Percentiles rank a stretch among this genome's conserved stretches.
phyloP scores from a whole-genome alignment of 1,140 invertebrate genomes.

The Bombus affinis region DNA sequence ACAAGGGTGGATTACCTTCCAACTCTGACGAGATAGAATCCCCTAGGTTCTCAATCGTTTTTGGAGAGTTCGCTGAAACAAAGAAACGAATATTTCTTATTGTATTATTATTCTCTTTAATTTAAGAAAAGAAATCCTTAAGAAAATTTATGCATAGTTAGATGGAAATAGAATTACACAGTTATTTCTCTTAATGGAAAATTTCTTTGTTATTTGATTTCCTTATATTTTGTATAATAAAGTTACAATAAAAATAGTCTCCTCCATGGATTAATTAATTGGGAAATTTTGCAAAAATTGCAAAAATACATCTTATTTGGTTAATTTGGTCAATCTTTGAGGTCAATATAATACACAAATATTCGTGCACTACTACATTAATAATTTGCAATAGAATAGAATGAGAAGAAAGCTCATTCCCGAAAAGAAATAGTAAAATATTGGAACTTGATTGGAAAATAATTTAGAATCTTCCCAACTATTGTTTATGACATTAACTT shows the following conservation, averaged over 20 bases:
- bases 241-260: background rate
- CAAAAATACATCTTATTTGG: background rate
- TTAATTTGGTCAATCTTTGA: background rate
- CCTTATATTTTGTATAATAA: background rate
- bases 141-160: background rate
- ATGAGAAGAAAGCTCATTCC: background rate
- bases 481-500: no score
- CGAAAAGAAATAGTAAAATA: background rate
- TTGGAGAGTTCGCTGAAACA: constrained; percentile 87
- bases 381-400: background rate
- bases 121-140: no score
- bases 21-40: constrained; percentile 87
- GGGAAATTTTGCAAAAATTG: background rate
- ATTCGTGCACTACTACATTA: background rate
- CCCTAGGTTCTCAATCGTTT: constrained; percentile 86
- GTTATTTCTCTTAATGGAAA: no score
- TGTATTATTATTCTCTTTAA: background rate
- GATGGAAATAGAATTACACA: no score
- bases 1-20: constrained; percentile 90
- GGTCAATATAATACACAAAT: background rate
- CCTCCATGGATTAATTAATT: background rate
- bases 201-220: background rate
- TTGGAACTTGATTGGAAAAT: background rate
- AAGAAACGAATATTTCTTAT: constrained; percentile 23
- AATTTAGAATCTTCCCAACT: no score